Base-by-base conservation (phyloP, 37 sponge, comb jelly and placozoan species). In the Cliona cf. orientalis region DNA sequence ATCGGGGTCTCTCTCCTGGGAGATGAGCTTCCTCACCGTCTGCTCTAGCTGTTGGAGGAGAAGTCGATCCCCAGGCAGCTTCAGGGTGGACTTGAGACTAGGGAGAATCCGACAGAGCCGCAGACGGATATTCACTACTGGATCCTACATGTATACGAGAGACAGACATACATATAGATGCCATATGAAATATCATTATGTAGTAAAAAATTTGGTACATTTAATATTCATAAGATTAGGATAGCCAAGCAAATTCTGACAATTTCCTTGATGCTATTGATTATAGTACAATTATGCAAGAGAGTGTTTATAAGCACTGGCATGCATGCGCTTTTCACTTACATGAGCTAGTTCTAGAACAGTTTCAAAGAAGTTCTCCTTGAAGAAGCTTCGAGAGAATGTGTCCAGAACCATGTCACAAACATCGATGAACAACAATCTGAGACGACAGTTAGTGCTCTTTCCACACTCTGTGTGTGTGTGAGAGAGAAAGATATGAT, bases 301-400 rank as follows among this genome's bases (percentile, higher is more conserved):
- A 49, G 53, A 19, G 14, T 49, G 14, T 14, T 19, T 49, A 14
- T 49, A 49, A 49, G 14, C 53, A 19, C 11, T 49, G 64, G 23
- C 64, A 62, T 19, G n/a, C 22, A 62, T 62, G 64, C 17, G 6
- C 28, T 7, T 22, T n/a, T 31, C 28, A 31, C 76, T 75, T 11
- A 94, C 91, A 14, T 74, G 28, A 14, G 84, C 80, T 60, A 91
- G 41, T 43, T 72, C 42, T 35, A 94, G 39, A 12, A 87, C 35
- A 12, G 80, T 5, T 5, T 73, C 59, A 64, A 83, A 88, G 66
- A 94, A 94, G 71, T 80, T 29, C 0, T 71, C 69, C 45, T 94
- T 94, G 71, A 94, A 94, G 86, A 91, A 94, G 17, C 46, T 42
- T 78, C 86, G 43, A 37, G 95, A 94, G 62, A 84, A 94, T 2